Evolutionary conservation across 2,888 invertebrate species (phyloP), one percentile per base, ranked within the genome.

Genomic region (Eupelmus urozonus): DNA sequence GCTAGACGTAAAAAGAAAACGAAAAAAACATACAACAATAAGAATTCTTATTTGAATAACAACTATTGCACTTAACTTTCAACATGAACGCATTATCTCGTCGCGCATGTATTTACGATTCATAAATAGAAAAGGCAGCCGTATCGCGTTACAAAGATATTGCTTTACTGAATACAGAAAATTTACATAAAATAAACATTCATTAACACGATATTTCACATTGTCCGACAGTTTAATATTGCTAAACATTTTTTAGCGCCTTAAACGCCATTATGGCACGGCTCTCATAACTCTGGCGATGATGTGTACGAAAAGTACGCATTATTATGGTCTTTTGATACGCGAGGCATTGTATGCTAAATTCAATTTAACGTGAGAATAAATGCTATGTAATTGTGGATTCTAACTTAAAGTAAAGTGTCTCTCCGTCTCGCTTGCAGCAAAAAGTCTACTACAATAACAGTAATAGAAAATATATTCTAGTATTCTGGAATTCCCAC

Each of bases 291-390:
- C 34, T 34, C 9, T 34, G 34, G 9, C 34, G 34, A 34, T 34
- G 34, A n/a, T 34, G 34, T 34, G 9, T 34, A 34, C 34, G 34
- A 34, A 34, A 34, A n/a, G 3, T 49, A 34, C 9, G 55, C 29
- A 27, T 59, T 62, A 66, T 65, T 65, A 29, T 27, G 45, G 45
- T 57, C 60, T 67, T 67, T 18, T 34, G 34, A 34, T 34, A 34
- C 34, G 34, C 3, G 34, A 18, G 45, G 34, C 42, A 74, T 74
- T 74, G 66, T 74, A 74, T 66, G 66, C 49, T 16, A 62, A 69
- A 69, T 69, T 62, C 53, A 76, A 76, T 62, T 62, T 69, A 53
- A 62, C 67, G 69, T 76, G 75, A 42, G 75, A 76, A 57, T 60
- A 34, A 5, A 67, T 53, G 1, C 42, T 18, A 69, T 76, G 59